Base-by-base conservation (phyloP, 2,797 vertebrate genomes). In the Manis javanica region DNA sequence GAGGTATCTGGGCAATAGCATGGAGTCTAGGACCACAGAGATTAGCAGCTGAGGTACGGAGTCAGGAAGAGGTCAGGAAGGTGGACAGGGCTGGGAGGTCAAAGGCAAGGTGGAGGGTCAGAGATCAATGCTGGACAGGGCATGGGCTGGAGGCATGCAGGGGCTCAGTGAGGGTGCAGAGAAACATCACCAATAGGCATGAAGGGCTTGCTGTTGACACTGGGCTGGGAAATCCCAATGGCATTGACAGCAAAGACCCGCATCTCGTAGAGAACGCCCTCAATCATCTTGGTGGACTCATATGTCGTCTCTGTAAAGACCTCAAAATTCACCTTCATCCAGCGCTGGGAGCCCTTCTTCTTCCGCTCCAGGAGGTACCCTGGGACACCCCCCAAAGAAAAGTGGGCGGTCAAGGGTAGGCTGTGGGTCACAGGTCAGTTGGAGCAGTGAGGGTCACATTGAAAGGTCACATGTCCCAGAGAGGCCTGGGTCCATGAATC, bases 301-400 rank as follows among this genome's bases (percentile, higher is more conserved):
- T 99, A 99, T 0, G 98, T 98, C 4, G 98, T 99, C 15, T 98
- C 98, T 42, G 99, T 98, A 7, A 98, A 98, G 18, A 99, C 98
- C 53, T 99, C 99, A 42, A 99, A 99, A 98, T 99, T 99, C 90
- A 99, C 98, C 97, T 99, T 99, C 97, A 99, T 99, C 99, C 99
- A 99, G 71, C 99, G 98, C 26, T 98, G 91, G 3, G 99, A 99
- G 77, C 98, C 99, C 19, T 98, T 98, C 98, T 99, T 99, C 98
- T 98, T 99, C 94, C 99, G 98, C 98, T 99, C 99, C 98, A 99
- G 98, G 93, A 99, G 98, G 96, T 99, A 99, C 9, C 99, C 99
- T 99, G 97, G 26, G 83, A 1, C 1, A 15, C 5, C 72, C 77
- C 82, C 77, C 29, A 87, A 72, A 63, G 14, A 78, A 39, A 31